Conservation (phyloP, 2,888 invertebrate species). For the Fragum fragum region DNA sequence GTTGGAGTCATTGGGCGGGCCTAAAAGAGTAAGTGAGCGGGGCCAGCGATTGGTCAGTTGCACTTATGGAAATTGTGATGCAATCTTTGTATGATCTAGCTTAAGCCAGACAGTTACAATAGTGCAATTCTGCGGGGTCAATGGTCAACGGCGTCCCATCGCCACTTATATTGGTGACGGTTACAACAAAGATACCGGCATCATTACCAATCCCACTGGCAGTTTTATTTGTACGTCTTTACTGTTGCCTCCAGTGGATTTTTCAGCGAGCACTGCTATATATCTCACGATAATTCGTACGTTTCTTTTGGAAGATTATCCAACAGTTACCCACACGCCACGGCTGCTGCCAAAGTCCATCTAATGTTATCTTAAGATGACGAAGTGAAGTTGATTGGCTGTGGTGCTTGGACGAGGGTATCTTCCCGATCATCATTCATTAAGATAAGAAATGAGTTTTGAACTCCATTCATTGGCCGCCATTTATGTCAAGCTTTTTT, state of each 20-base stretch:
- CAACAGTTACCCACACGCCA: neutral
- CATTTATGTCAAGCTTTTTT: too few species aligned
- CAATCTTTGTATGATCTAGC: too few species aligned
- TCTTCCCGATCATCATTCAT: too few species aligned
- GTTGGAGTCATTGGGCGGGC: too few species aligned
- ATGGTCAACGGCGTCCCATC: neutral
- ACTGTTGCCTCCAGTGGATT: neutral
- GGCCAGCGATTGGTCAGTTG: too few species aligned
- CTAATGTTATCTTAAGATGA: neutral
- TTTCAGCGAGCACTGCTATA: neutral
- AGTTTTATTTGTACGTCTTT: neutral
- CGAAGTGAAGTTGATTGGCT: neutral
- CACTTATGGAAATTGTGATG: too few species aligned
- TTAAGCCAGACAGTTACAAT: too few species aligned
- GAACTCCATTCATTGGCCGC: too few species aligned
- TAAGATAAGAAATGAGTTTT: too few species aligned
- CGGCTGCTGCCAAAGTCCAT: neutral
- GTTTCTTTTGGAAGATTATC: neutral
- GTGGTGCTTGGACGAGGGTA: neutral
- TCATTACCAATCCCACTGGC: neutral
- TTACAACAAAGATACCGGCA: slow-evolving; percentile 3
- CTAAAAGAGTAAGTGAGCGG: too few species aligned
- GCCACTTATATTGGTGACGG: slow-evolving; percentile 2
- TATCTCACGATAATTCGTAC: neutral
- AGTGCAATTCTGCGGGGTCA: neutral